Evolutionary conservation across 2,888 invertebrate genomes (phyloP), one percentile per base, ranked within the genome.

Genomic region (Acronicta psi): DNA sequence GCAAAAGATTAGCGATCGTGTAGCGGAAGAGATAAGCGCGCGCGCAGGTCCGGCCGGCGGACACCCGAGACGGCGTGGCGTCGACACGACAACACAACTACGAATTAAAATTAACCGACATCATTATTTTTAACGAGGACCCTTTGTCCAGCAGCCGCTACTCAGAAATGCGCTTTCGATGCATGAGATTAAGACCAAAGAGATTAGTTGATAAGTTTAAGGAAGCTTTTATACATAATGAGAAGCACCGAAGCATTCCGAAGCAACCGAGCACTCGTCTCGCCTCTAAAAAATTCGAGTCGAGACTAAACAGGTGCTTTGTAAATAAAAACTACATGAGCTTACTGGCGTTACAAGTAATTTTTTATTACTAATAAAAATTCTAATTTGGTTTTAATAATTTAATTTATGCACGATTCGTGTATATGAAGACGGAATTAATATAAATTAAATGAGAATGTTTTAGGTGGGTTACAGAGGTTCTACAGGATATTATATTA

Each of bases 21-120:
- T 60, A 72, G 65, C 69, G 73, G 66, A 71, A 74, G 68, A 73
- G 84, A 83, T 81, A 83, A 81, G 73, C 61, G 53, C 34, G 42
- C 51, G 46, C 42, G 46, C 63, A 57, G 53, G 51, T 53, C 58
- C 40, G 54, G 9, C 50, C 73, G 54, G 46, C 67, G 64, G 74
- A 59, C 73, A 81, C 62, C 61, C 78, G 87, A 90, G 91, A 90
- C 91, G 61, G 91, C 86, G 74, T 84, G 89, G 89, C 89, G 89
- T 76, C 88, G 80, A 68, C 79, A 60, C 70, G 68, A 70, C 73
- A n/a, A 70, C 73, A 62, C 70, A 76, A 58, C 64, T 65, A 69
- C 77, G 73, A 79, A 81, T 79, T 73, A 77, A 79, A 78, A 79
- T 83, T 80, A 81, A 81, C 77, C 69, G 72, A 63, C 69, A 67